A percentile compares a stretch with the other conserved stretches of the same genome.
Evolutionary conservation across 2,113 vertebrate species (phyloP).

Genomic region (Micronycteris hirsuta): DNA sequence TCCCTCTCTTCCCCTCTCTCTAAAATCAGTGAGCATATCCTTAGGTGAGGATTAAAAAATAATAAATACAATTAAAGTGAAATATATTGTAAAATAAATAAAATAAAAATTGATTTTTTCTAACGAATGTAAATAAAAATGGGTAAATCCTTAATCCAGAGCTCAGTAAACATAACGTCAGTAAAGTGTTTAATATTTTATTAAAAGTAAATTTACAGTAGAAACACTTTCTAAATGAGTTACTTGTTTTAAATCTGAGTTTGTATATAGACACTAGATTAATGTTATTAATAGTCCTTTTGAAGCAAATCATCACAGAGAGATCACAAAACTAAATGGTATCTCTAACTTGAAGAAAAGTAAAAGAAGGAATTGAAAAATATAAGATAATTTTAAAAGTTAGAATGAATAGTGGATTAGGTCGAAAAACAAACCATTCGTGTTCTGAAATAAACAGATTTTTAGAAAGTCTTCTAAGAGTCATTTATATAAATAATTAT

Average conservation of each 20-base stretch:
- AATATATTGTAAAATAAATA: no score
- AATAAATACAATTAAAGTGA: no score
- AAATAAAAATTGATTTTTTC: background rate
- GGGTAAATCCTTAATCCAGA: background rate
- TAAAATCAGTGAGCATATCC: no score
- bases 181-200: background rate
- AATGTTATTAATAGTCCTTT: background rate
- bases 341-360: background rate
- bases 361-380: background rate
- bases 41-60: no score
- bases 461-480: background rate
- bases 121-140: background rate
- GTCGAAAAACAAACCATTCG: background rate
- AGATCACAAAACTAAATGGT: background rate
- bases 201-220: slow-evolving; percentile 1
- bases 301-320: background rate
- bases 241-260: background rate
- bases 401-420: background rate
- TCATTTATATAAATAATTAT: background rate
- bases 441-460: background rate
- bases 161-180: background rate
- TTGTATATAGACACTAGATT: background rate
- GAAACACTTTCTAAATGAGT: background rate
- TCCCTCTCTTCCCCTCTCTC: no score
- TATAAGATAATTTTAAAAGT: slow-evolving; percentile 5